Percentiles rank a stretch among this genome's conserved stretches.
phyloP scores from a whole-genome alignment of 2,113 vertebrate species.

The Pandion haliaetus region DNA sequence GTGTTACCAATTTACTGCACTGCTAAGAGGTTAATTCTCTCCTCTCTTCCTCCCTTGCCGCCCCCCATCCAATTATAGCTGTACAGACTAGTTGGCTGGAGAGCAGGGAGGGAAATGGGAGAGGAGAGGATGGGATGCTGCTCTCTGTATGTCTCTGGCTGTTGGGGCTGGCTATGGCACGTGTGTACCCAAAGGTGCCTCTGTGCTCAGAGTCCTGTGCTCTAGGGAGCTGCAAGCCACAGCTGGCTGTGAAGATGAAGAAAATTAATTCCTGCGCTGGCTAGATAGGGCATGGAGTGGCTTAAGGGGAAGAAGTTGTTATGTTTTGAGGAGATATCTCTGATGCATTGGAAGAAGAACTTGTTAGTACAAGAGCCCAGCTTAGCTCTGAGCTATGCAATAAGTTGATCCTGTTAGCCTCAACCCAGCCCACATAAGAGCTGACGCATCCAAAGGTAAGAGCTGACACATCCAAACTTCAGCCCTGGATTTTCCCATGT shows the following conservation, averaged over 20 bases:
- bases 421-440: background rate
- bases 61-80: background rate
- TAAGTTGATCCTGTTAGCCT: background rate
- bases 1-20: background rate
- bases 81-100: background rate
- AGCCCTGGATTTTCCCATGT: background rate
- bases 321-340: background rate
- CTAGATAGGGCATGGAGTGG: background rate
- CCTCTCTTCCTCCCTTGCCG: background rate
- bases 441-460: background rate
- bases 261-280: background rate
- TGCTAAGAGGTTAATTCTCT: background rate
- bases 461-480: background rate
- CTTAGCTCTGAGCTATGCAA: background rate
- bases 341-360: background rate
- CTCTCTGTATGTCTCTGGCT: background rate
- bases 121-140: background rate
- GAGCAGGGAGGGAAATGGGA: background rate
- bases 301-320: background rate
- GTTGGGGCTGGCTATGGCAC: fast-evolving
- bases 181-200: background rate
- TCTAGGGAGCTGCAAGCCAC: background rate
- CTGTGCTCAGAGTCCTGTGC: background rate
- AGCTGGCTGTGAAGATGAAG: background rate
- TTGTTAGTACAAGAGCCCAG: background rate